Evolutionary conservation across 23 tunicate species (phyloP), one percentile per base, ranked within the genome.

Genomic region (Halocynthia aurantium): DNA sequence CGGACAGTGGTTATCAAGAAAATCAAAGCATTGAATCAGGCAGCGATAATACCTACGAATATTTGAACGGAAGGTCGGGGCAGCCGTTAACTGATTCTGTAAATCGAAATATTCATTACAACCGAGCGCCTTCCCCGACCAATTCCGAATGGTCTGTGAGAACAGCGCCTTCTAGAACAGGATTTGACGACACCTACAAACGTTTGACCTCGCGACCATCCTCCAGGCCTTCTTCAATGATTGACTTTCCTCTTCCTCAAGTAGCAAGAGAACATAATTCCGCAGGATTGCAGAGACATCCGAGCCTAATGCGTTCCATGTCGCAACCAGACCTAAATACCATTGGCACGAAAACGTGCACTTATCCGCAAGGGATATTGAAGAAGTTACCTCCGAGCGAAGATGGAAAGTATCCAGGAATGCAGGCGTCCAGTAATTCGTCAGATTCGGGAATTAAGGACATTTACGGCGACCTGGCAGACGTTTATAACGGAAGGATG

Each of bases 351-450:
- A 50, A 53, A 17, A 64, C 76, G 31, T 62, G 78, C 22, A 92
- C 98, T 52, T 92, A 92, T 51, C 98, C 98, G 7, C 93, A 92
- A 79, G 98, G 98, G 8, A 92, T 92, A 19, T 69, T 92, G 73
- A 92, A 92, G 63, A 57, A 44, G 15, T 55, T 2, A 50, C 8
- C 40, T 61, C 9, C n/a, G 8, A 61, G 71, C 52, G 75, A 62
- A 19, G 51, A 17, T 12, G 61, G 85, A 18, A 55, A 12, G 19
- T 12, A 62, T 0, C 68, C 82, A 78, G 82, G 50, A 51, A 51
- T 53, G 52, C 57, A 53, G 13, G 71, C 55, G 12, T 67, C 82
- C 15, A 61, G 54, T 51, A 19, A 68, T 52, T 75, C 86, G 12
- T 68, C 76, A 17, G 83, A 80, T n/a, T 80, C 83, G 44, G 83